phyloP scores from a whole-genome alignment of 2,888 invertebrate genomes.

The Callyntrura sp. region DNA sequence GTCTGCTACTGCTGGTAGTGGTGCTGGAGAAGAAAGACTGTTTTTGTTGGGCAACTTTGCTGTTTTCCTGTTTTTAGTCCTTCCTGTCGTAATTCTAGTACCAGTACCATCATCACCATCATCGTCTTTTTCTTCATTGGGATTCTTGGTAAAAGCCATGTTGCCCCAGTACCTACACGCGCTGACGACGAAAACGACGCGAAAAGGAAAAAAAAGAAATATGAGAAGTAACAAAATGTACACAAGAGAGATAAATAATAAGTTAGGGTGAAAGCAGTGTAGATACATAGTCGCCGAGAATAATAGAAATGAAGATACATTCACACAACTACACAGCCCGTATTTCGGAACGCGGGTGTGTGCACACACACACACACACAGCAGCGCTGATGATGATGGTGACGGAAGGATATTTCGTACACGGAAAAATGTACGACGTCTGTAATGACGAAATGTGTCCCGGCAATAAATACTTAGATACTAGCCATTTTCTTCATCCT shows the following conservation, averaged over 20 bases:
- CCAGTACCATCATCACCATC: conserved; percentile 5
- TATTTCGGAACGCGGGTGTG: no score
- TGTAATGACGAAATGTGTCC: no score
- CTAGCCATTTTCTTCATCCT: conserved; percentile 29
- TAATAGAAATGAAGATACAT: neutral
- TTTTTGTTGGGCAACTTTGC: conserved; percentile 57
- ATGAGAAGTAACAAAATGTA: conserved; percentile 34
- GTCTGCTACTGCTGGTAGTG: neutral
- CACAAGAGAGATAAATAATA: conserved; percentile 23
- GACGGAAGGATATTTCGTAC: no score
- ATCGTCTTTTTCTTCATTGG: neutral
- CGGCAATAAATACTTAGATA: neutral
- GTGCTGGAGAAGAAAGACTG: conserved; percentile 32
- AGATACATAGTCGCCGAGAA: conserved; percentile 9
- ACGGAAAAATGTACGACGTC: no score
- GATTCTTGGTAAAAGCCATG: neutral
- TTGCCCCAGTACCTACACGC: neutral
- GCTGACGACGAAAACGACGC: neutral
- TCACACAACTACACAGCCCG: no score
- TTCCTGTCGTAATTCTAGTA: conserved; percentile 32
- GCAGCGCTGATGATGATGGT: no score
- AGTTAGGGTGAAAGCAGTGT: conserved; percentile 35
- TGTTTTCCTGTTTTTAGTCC: conserved; percentile 52
- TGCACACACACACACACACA: neutral
- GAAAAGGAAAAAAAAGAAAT: conserved; percentile 15